Conservation (phyloP, 1,140 invertebrate species). For the Sitobion miscanthi region DNA sequence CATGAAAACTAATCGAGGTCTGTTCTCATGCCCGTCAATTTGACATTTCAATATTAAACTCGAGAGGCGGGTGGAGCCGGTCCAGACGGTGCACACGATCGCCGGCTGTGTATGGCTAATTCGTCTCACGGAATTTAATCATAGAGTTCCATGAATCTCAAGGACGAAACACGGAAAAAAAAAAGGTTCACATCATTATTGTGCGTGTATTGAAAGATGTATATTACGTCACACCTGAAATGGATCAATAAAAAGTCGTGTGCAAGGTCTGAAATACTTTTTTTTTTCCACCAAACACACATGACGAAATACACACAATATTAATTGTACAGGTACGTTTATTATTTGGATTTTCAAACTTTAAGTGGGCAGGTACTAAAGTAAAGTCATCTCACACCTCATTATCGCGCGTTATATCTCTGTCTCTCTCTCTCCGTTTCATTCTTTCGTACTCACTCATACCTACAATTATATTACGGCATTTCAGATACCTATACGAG, state of each 20-base stretch:
- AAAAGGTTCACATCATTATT: conserved; percentile 33
- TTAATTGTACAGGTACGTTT: not conserved
- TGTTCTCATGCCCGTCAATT: conserved; percentile 29
- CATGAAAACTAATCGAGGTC: not conserved
- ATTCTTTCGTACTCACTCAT: not conserved
- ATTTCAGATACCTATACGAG: no score
- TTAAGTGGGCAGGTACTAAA: not conserved
- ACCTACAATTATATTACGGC: no score
- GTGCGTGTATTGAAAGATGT: not conserved
- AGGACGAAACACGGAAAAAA: not conserved
- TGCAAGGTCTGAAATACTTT: not conserved
- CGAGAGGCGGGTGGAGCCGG: not conserved
- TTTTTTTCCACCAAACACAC: not conserved
- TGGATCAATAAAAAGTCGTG: conserved; percentile 27
- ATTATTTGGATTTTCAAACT: not conserved
- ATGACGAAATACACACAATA: not conserved
- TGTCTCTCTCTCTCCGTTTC: not conserved
- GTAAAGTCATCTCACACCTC: not conserved
- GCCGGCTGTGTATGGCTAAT: conserved; percentile 4
- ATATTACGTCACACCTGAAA: conserved; percentile 5
- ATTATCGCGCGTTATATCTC: no score
- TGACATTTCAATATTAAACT: conserved; percentile 6
- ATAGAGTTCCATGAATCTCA: conserved; percentile 21
- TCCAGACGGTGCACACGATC: not conserved
- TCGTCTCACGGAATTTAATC: conserved; percentile 38